Percentiles rank a stretch among this genome's conserved stretches.
These are phyloP conservation scores for Holothuria leucospilota DNA, from an alignment of 53 echinoderm and acorn worm genomes.

Conservation along the genomic window DNA sequence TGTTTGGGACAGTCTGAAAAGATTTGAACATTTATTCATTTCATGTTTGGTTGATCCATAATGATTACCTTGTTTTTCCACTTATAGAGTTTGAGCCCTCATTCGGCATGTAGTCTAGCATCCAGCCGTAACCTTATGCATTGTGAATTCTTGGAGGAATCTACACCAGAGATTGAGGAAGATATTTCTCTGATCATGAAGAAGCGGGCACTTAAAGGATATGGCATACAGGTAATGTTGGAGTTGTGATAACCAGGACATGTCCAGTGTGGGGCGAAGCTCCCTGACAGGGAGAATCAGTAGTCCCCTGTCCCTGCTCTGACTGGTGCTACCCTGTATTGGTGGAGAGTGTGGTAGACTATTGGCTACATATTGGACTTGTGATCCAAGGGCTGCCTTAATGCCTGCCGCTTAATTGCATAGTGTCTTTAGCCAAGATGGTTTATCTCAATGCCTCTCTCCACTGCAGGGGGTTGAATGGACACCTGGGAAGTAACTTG, in stretches of 20 bases:
- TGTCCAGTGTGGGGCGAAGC: too few relatives aligned
- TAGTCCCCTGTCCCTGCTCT: too few relatives aligned
- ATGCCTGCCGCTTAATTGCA: too few relatives aligned
- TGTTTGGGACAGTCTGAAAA: background rate
- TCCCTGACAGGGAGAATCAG: too few relatives aligned
- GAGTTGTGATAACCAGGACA: background rate
- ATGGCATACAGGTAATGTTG: constrained; percentile 70
- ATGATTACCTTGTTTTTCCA: background rate
- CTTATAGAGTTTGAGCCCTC: constrained; percentile 79
- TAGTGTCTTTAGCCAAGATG: too few relatives aligned
- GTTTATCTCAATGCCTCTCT: too few relatives aligned
- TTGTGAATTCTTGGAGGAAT: constrained; percentile 54
- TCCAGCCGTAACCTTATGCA: constrained; percentile 85
- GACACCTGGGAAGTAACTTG: too few relatives aligned
- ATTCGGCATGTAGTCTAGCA: constrained; percentile 76
- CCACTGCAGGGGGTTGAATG: too few relatives aligned
- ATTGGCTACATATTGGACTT: too few relatives aligned
- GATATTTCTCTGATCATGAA: constrained; percentile 93
- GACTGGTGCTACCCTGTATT: too few relatives aligned
- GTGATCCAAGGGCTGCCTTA: too few relatives aligned
- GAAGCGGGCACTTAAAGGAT: constrained; percentile 76
- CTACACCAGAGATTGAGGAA: constrained; percentile 24
- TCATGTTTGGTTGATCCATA: background rate
- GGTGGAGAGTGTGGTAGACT: too few relatives aligned
- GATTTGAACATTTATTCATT: background rate